These are phyloP conservation scores for Sorex araneus DNA, from an alignment of 2,113 vertebrate species.

Conservation along the genomic window DNA sequence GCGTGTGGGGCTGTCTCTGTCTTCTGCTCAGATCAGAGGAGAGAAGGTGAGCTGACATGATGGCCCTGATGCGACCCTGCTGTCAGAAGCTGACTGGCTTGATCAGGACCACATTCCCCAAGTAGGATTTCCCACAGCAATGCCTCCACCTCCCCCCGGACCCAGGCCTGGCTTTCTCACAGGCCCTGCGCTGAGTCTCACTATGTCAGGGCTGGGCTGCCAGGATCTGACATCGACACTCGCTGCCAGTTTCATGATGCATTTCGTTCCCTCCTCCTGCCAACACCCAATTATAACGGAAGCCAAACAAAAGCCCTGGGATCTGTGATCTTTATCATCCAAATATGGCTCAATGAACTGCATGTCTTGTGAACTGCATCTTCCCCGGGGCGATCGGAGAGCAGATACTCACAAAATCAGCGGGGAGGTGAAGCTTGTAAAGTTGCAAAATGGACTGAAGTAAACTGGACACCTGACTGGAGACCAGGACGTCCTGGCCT, in stretches of 20 bases:
- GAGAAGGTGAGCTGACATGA: accelerated
- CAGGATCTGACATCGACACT: background rate
- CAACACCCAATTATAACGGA: background rate
- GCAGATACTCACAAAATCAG: constrained; percentile 92
- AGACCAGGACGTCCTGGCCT: constrained; percentile 93
- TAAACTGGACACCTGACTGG: constrained; percentile 91
- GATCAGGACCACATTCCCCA: background rate
- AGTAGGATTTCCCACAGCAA: background rate
- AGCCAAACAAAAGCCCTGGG: background rate
- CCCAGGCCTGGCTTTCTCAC: background rate
- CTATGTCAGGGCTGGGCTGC: accelerated
- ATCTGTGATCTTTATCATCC: too few relatives aligned
- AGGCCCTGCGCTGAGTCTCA: background rate
- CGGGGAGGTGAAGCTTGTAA: constrained; percentile 91
- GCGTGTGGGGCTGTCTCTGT: background rate
- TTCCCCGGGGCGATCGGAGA: constrained; percentile 32
- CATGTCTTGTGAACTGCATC: background rate
- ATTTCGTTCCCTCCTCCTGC: background rate
- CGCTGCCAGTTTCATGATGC: background rate
- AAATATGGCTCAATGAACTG: too few relatives aligned
- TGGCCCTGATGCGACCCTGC: background rate
- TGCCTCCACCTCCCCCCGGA: too few relatives aligned
- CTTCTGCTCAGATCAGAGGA: background rate
- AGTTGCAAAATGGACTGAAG: constrained; percentile 93
- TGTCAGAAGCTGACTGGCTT: background rate